Base-by-base conservation (phyloP, 2,113 vertebrate genomes). In the Origma solitaria region DNA sequence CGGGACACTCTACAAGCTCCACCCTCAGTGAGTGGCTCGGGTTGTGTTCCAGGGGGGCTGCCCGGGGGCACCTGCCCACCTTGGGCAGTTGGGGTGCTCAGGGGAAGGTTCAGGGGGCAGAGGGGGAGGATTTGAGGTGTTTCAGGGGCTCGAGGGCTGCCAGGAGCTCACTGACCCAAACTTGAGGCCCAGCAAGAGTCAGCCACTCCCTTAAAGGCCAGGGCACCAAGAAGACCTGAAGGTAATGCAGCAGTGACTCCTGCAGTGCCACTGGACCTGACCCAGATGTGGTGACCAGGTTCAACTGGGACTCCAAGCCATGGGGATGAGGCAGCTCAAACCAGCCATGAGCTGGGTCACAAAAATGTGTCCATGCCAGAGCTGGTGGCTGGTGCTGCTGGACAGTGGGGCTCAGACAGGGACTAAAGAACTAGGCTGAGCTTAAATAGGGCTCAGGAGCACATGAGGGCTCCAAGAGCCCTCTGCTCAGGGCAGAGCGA, bases 1-100 rank as follows among this genome's bases (percentile, higher is more conserved):
- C 0, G 99, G 99, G 38, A 99, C 99, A 0, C 98, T 99, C 57
- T 99, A 99, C 90, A 99, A 99, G 93, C 98, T 99, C 6, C 99
- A 99, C 82, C 99, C 99, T 8, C 99, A 99, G 99, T 99, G 97
- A 98, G 99, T 98, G 9, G 24, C 65, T 3, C 22, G 5, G 62
- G 10, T 1, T 18, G 69, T 49, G 33, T 31, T 51, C 27, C 28
- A 0, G 7, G 69, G 64, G 18, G 30, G 19, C 25, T 80, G 28
- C 4, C 2, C 0, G 2, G 50, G 44, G 21, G 27, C n/a, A 6
- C 23, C 40, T n/a, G 31, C 65, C 33, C 45, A 2, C 2, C 25
- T 27, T 1, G 19, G 49, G 56, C 11, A 3, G n/a, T 3, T 1
- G 7, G 12, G 28, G 33, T 14, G 72, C 42, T 7, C 8, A 6